phyloP scores from a whole-genome alignment of 2,888 invertebrate species.

The Encarsia formosa region DNA sequence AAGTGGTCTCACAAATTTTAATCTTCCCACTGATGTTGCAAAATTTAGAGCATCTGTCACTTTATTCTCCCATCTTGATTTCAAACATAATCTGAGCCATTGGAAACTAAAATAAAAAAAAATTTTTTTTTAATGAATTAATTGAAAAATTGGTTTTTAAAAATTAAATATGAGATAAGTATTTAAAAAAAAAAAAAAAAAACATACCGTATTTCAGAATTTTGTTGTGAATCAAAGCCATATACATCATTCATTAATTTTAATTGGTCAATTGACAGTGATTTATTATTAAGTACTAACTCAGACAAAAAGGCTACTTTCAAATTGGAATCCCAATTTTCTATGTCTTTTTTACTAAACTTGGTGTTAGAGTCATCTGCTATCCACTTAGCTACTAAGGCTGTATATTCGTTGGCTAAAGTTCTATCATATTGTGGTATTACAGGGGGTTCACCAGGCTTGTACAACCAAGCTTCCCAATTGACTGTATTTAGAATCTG shows the following conservation, averaged over 20 bases:
- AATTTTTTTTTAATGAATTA: conserved; percentile 1
- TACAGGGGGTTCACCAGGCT: conserved; percentile 83
- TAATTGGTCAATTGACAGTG: conserved; percentile 58
- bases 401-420: conserved; percentile 60
- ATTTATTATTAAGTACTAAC: conserved; percentile 56
- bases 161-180: neutral
- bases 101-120: conserved; percentile 53
- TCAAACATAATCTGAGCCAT: conserved; percentile 76
- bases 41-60: conserved; percentile 69
- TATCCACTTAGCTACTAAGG: conserved; percentile 59
- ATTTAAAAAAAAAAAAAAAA: too few relatives aligned
- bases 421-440: conserved; percentile 75
- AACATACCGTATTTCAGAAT: conserved; percentile 67
- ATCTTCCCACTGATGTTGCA: conserved; percentile 79
- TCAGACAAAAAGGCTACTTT: conserved; percentile 65
- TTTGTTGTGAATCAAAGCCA: conserved; percentile 62
- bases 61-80: conserved; percentile 64
- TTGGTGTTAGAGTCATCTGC: conserved; percentile 51
- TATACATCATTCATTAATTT: conserved; percentile 63
- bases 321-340: conserved; percentile 61
- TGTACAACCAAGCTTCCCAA: conserved; percentile 80
- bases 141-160: conserved; percentile 5
- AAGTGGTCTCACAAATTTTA: conserved; percentile 87
- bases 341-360: conserved; percentile 56
- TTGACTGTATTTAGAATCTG: conserved; percentile 55